Evolutionary conservation across 2,797 vertebrate genomes (phyloP).

Genomic region (Emydoidea blandingii): DNA sequence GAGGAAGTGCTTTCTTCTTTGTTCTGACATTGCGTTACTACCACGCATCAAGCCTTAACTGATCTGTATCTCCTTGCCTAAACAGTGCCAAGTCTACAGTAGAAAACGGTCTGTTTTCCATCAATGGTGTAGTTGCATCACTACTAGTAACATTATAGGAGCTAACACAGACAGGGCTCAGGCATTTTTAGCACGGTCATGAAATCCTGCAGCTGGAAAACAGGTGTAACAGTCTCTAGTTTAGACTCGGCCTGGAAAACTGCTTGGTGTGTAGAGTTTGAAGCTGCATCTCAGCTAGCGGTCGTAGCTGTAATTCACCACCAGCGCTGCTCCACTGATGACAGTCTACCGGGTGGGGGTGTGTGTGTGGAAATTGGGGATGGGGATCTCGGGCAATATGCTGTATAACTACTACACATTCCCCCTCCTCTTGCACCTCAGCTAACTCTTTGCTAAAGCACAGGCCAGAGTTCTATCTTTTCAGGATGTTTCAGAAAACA

Average conservation of each 20-base stretch:
- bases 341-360: too few relatives aligned
- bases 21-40: slow-evolving; percentile 69
- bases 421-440: not conserved
- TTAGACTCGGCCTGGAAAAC: slow-evolving; percentile 7
- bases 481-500: too few relatives aligned
- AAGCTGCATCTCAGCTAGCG: slow-evolving; percentile 25
- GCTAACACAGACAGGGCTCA: not conserved
- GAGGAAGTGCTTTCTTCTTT: slow-evolving; percentile 34
- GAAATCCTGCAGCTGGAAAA: slow-evolving; percentile 30
- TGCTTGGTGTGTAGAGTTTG: not conserved
- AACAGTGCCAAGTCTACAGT: slow-evolving; percentile 29
- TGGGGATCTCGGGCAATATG: not conserved
- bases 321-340: not conserved
- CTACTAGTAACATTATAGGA: not conserved
- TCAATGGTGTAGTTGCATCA: not conserved
- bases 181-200: slow-evolving; percentile 52
- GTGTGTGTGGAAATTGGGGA: too few relatives aligned
- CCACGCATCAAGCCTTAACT: slow-evolving; percentile 56
- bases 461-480: not conserved
- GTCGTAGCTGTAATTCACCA: slow-evolving; percentile 23
- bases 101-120: not conserved
- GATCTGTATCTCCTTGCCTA: slow-evolving; percentile 67
- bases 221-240: rapidly evolving
- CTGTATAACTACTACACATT: not conserved
- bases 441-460: not conserved